Evolutionary conservation across 2,888 invertebrate genomes (phyloP).

Genomic region (Zeuzera pyrina): DNA sequence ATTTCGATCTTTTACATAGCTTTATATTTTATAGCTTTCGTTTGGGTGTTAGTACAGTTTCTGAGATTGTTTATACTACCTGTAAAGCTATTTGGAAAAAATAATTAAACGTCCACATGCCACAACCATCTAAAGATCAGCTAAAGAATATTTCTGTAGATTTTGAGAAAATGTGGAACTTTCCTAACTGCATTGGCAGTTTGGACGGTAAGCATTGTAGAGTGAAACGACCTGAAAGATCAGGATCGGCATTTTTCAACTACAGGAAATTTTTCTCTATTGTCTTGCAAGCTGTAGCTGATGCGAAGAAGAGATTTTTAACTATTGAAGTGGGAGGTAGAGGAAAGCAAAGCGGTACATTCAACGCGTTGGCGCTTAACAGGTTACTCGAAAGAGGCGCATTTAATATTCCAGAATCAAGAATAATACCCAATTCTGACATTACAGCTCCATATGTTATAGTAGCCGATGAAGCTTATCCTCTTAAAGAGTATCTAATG

Average conservation of each 20-base stretch:
- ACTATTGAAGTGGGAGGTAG: conserved; percentile 18
- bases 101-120: conserved; percentile 15
- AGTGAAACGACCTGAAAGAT: conserved; percentile 8
- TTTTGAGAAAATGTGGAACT: conserved; percentile 14
- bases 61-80: too few species aligned
- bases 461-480: conserved; percentile 23
- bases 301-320: conserved; percentile 18
- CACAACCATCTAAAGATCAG: conserved; percentile 13
- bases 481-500: conserved; percentile 14
- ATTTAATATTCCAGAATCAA: conserved; percentile 16
- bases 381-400: conserved; percentile 14
- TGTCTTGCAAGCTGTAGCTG: conserved; percentile 13
- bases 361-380: conserved; percentile 15
- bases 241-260: conserved; percentile 15
- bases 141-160: conserved; percentile 12
- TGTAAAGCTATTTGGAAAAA: conserved; percentile 19
- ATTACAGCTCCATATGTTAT: conserved; percentile 21
- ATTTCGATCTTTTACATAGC: conserved; percentile 16
- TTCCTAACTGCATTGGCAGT: conserved; percentile 18
- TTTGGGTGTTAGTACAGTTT: conserved; percentile 19
- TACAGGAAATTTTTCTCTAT: conserved; percentile 16
- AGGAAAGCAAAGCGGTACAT: conserved; percentile 20
- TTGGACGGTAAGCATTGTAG: conserved; percentile 15
- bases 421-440: conserved; percentile 20
- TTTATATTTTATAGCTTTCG: conserved; percentile 18